These are phyloP conservation scores for Mola mola DNA, from an alignment of 2,113 vertebrate species.

Conservation along the genomic window DNA sequence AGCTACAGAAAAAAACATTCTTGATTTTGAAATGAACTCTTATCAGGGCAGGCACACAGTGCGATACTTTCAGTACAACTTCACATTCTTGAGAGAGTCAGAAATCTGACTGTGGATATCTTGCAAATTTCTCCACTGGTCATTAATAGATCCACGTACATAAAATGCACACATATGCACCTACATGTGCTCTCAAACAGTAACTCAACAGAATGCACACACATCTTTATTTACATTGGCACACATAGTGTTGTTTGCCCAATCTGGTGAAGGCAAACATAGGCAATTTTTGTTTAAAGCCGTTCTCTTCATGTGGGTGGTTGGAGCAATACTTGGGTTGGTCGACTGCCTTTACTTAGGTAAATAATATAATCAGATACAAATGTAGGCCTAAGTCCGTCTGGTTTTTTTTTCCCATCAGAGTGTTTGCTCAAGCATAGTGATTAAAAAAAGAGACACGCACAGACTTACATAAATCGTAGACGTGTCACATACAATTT, in stretches of 20 bases:
- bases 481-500: conserved; percentile 29
- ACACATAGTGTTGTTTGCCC: conserved; percentile 30
- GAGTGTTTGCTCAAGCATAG: background rate
- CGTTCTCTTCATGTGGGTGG: background rate
- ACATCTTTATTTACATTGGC: conserved; percentile 31
- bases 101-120: too few species aligned
- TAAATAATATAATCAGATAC: conserved; percentile 34
- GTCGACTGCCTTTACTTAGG: background rate
- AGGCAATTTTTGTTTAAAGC: conserved; percentile 25
- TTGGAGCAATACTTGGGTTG: conserved; percentile 33
- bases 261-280: conserved; percentile 27
- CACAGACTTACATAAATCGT: background rate
- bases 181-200: background rate
- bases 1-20: too few species aligned
- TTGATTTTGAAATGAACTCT: background rate
- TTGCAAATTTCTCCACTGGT: too few species aligned
- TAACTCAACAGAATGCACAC: conserved; percentile 7
- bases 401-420: too few species aligned
- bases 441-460: background rate
- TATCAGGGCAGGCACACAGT: background rate
- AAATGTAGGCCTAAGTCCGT: conserved; percentile 4
- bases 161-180: background rate
- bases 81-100: too few species aligned
- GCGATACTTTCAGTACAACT: too few species aligned
- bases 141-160: background rate